phyloP scores from a whole-genome alignment of 2,888 invertebrate species.

The Sialis fuliginosa region DNA sequence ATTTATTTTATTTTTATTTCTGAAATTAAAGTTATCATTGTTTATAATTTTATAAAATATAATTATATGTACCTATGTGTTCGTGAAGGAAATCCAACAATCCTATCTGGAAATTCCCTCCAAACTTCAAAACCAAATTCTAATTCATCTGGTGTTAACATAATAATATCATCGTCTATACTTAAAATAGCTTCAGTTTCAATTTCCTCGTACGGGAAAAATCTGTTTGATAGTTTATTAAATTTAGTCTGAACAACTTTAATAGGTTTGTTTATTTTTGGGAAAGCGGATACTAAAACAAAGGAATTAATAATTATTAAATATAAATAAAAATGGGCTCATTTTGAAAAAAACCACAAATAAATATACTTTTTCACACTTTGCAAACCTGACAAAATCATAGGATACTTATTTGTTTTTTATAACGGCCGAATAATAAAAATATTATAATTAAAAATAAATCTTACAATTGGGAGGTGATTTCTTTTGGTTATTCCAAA shows the following conservation, averaged over 20 bases:
- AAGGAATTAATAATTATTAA: conserved; percentile 5
- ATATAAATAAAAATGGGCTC: not conserved
- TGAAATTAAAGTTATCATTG: not conserved
- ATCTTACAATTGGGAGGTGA: conserved; percentile 69
- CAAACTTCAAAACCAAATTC: conserved; percentile 94
- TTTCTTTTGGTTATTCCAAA: conserved; percentile 94
- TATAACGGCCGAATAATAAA: too few relatives aligned
- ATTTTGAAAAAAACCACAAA: not conserved
- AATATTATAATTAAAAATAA: not conserved
- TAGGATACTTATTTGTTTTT: not conserved
- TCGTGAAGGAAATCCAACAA: conserved; percentile 91
- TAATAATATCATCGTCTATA: conserved; percentile 89
- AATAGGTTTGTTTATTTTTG: conserved; percentile 70
- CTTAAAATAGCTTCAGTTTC: conserved; percentile 92
- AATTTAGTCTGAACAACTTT: conserved; percentile 80
- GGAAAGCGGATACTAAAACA: conserved; percentile 67
- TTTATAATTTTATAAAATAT: not conserved
- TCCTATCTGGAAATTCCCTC: conserved; percentile 91
- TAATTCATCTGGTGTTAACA: conserved; percentile 88
- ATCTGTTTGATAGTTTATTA: conserved; percentile 88
- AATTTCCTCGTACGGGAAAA: conserved; percentile 90
- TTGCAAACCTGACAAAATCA: too few relatives aligned
- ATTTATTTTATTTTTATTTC: not conserved
- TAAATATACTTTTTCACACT: not conserved
- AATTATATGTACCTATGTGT: conserved; percentile 43